Evolutionary conservation across 2,888 invertebrate genomes (phyloP).

Genomic region (Zhengitettix transpicula): DNA sequence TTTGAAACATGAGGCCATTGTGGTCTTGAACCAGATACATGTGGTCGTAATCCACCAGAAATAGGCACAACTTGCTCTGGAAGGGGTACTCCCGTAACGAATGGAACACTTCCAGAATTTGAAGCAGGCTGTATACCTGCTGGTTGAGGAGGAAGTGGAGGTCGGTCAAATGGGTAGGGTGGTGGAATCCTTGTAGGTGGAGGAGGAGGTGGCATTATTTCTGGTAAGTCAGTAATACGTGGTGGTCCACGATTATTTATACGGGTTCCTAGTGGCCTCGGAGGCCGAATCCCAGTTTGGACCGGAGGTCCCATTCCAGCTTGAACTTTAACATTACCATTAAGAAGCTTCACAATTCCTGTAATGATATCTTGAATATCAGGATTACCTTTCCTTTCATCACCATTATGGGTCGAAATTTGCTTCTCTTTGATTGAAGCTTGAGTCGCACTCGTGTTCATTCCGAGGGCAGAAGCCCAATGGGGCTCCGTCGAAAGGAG

Average conservation of each 20-base stretch:
- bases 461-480: no score
- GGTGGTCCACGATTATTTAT: conserved; percentile 86
- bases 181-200: conserved; percentile 28
- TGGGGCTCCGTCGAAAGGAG: conserved; percentile 48
- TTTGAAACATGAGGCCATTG: no score
- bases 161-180: conserved; percentile 52
- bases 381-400: conserved; percentile 19
- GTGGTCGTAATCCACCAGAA: conserved; percentile 23
- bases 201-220: conserved; percentile 19
- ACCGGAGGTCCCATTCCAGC: conserved; percentile 17
- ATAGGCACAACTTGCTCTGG: conserved; percentile 57
- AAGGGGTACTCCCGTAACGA: conserved; percentile 48
- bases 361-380: conserved; percentile 84
- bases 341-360: conserved; percentile 72
- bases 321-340: conserved; percentile 69
- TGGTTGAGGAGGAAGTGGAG: conserved; percentile 15
- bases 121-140: background rate
- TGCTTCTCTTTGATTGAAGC: no score
- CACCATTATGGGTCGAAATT: background rate
- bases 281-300: conserved; percentile 33
- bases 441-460: no score
- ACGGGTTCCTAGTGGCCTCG: conserved; percentile 52
- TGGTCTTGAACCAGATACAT: no score
- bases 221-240: conserved; percentile 53
- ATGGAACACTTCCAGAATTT: conserved; percentile 24